A percentile compares a stretch with the other conserved stretches of the same genome.
phyloP scores from a whole-genome alignment of 1,140 invertebrate genomes.

The Hycleus phaleratus region DNA sequence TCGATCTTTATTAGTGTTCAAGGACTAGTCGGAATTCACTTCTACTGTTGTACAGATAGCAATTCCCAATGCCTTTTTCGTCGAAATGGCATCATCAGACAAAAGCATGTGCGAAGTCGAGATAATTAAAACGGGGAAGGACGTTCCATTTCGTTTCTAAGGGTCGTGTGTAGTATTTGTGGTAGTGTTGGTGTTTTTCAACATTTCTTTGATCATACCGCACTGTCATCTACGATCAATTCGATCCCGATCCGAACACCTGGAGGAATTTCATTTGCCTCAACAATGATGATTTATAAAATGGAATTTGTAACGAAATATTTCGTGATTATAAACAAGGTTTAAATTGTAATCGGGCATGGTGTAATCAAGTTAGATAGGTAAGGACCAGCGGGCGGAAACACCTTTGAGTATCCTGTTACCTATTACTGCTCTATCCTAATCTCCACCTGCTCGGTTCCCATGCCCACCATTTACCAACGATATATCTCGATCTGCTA shows the following conservation, averaged over 20 bases:
- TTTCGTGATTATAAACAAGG: neutral
- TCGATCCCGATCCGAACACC: neutral
- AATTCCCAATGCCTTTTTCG: slow-evolving; percentile 17
- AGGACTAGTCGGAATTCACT: slow-evolving; percentile 18
- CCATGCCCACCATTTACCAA: slow-evolving; percentile 13
- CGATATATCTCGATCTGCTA: slow-evolving; percentile 1
- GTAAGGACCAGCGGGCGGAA: slow-evolving; percentile 17
- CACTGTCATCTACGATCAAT: no score
- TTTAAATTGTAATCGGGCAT: slow-evolving; percentile 11
- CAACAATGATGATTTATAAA: neutral
- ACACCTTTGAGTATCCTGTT: slow-evolving; percentile 27
- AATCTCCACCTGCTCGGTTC: slow-evolving; percentile 16
- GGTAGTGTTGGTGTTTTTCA: neutral
- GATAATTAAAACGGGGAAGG: slow-evolving; percentile 28
- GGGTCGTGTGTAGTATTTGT: no score
- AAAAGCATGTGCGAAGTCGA: slow-evolving; percentile 24
- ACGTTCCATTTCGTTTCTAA: slow-evolving; percentile 6
- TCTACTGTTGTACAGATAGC: slow-evolving; percentile 8
- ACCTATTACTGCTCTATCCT: slow-evolving; percentile 18
- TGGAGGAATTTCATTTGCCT: neutral
- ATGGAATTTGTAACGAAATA: no score
- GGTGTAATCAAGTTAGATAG: slow-evolving; percentile 11
- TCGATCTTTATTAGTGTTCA: slow-evolving; percentile 21
- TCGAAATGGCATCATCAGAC: slow-evolving; percentile 23
- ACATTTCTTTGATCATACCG: slow-evolving; percentile 11